Percentiles rank a stretch among this genome's conserved stretches.
phyloP scores from a whole-genome alignment of 2,113 vertebrate genomes.

The Lophura nycthemera region DNA sequence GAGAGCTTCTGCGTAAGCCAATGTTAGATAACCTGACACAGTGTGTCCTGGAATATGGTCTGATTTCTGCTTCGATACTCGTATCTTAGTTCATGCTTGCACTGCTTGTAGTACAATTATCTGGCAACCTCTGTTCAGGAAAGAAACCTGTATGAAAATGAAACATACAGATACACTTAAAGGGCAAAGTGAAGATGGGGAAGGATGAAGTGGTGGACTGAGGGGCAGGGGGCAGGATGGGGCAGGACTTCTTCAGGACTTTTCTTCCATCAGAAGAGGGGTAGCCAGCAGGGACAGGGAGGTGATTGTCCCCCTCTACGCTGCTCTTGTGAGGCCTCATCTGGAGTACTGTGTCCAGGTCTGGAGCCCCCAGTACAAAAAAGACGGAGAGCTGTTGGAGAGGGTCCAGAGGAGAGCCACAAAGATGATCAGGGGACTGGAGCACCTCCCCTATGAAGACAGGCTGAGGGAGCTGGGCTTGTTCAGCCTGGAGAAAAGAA shows the following conservation, averaged over 20 bases:
- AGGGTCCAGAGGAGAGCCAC: no score
- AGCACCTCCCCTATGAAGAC: no score
- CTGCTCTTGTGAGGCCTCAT: no score
- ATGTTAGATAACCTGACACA: accelerated
- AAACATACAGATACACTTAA: not conserved
- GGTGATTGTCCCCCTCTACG: no score
- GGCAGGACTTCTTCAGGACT: not conserved
- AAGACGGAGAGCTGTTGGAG: no score
- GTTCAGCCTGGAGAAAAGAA: no score
- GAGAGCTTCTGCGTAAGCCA: accelerated
- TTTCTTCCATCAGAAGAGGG: no score
- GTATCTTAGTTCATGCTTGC: not conserved
- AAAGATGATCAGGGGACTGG: no score
- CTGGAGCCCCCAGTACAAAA: no score
- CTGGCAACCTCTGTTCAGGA: not conserved
- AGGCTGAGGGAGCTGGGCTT: no score
- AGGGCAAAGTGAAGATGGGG: not conserved
- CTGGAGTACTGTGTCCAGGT: no score
- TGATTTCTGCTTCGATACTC: not conserved
- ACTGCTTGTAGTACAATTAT: not conserved
- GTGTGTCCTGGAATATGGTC: accelerated
- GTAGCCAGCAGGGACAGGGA: no score
- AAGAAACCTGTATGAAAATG: not conserved
- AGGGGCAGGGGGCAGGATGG: not conserved
- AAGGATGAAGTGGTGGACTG: not conserved